Evolutionary conservation across 2,113 vertebrate species (phyloP).

Genomic region (Hydrolagus affinis): DNA sequence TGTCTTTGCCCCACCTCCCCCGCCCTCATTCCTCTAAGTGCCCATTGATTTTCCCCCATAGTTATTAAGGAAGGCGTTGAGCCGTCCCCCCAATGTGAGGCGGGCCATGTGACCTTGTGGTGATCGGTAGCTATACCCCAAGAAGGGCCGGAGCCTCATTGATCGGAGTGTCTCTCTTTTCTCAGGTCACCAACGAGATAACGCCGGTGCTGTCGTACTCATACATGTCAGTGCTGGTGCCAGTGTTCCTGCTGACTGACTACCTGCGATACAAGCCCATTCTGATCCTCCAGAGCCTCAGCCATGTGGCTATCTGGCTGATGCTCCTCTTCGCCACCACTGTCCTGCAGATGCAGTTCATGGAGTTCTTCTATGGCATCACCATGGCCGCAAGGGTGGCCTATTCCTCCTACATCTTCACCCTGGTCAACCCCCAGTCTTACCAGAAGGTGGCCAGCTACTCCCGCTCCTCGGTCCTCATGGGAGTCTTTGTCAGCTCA

Average conservation of each 20-base stretch:
- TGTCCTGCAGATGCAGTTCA: slow-evolving; percentile 76
- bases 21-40: too few relatives aligned
- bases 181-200: slow-evolving; percentile 85
- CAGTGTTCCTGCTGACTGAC: slow-evolving; percentile 83
- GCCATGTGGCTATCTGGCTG: slow-evolving; percentile 78
- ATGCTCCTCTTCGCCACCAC: slow-evolving; percentile 64
- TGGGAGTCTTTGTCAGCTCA: slow-evolving; percentile 86
- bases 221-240: slow-evolving; percentile 81
- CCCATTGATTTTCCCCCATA: too few relatives aligned
- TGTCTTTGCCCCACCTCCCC: too few relatives aligned
- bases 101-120: too few relatives aligned
- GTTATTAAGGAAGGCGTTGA: too few relatives aligned
- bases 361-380: slow-evolving; percentile 89
- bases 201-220: slow-evolving; percentile 80
- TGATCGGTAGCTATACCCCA: too few relatives aligned
- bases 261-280: slow-evolving; percentile 84
- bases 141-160: too few relatives aligned
- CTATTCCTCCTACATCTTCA: slow-evolving; percentile 96
- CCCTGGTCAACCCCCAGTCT: slow-evolving; percentile 59
- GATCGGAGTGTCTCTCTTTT: background rate
- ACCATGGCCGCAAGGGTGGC: slow-evolving; percentile 88
- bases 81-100: too few relatives aligned
- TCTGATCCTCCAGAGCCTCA: slow-evolving; percentile 78
- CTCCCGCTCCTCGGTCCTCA: slow-evolving; percentile 70
- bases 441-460: slow-evolving; percentile 87